Evolutionary conservation across 2,888 invertebrate species (phyloP), one percentile per base, ranked within the genome.

Genomic region (Stenoptilia bipunctidactyla): DNA sequence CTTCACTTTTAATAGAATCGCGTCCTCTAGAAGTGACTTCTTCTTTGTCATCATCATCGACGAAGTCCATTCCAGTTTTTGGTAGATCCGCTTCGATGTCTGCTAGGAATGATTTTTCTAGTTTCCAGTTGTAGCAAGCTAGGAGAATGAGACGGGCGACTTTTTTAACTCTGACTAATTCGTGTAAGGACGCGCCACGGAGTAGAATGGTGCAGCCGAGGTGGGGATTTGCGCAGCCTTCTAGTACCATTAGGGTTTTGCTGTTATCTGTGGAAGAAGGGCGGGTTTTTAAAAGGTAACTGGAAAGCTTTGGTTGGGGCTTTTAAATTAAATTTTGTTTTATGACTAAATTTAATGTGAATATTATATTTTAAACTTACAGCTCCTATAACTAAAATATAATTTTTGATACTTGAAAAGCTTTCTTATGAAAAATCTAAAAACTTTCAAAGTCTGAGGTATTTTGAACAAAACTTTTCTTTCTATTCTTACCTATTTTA

Each of bases 241-340:
- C 97, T 52, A 98, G 91, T 51, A 93, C 92, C 94, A 98, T 94
- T 20, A 98, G 73, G 0, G 95, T 95, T 82, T 98, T 98, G 15
- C 80, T 75, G 0, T 86, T 77, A 53, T 87, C 89, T 90, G 65
- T 27, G 61, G 60, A 34, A 8, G n/a, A n/a, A n/a, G n/a, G n/a
- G n/a, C n/a, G n/a, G n/a, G n/a, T n/a, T n/a, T n/a, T n/a, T n/a
- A n/a, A n/a, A n/a, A n/a, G n/a, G n/a, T n/a, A n/a, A n/a, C n/a
- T n/a, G n/a, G n/a, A n/a, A n/a, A n/a, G n/a, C n/a, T n/a, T n/a
- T n/a, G n/a, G n/a, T n/a, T n/a, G n/a, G n/a, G n/a, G n/a, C n/a
- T n/a, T n/a, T n/a, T n/a, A n/a, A n/a, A n/a, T n/a, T n/a, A n/a
- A n/a, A n/a, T n/a, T n/a, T n/a, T n/a, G n/a, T n/a, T n/a, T n/a